phyloP scores from a whole-genome alignment of 2,797 vertebrate genomes.

The Onychomys leucogaster region DNA sequence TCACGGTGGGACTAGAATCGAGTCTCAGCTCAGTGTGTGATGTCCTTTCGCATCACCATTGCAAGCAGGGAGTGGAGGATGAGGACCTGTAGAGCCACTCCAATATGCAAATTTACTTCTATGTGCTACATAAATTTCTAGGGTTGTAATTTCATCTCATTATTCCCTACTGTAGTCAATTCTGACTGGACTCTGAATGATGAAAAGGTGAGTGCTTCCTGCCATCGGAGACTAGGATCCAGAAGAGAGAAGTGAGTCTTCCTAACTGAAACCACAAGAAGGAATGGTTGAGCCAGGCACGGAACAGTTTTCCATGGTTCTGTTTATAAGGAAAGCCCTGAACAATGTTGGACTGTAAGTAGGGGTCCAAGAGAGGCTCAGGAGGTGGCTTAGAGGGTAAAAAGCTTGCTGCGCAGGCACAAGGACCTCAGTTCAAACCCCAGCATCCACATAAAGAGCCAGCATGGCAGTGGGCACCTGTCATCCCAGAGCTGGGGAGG shows the following conservation, averaged over 20 bases:
- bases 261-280: neutral
- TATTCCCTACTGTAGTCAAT: neutral
- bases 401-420: neutral
- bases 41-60: neutral
- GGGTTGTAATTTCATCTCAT: neutral
- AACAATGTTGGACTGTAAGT: neutral
- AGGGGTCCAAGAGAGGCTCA: neutral
- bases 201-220: neutral
- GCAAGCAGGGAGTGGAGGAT: too few relatives aligned
- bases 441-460: neutral
- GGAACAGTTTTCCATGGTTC: neutral
- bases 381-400: neutral
- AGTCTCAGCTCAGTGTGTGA: rapidly evolving
- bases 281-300: neutral
- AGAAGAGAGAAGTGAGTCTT: neutral
- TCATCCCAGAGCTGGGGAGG: neutral
- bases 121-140: neutral
- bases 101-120: neutral
- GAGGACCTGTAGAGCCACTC: neutral
- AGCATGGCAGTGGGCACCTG: neutral
- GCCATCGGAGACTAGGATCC: neutral
- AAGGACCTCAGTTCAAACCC: neutral
- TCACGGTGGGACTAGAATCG: neutral
- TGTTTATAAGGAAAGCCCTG: neutral
- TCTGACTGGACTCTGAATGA: neutral